Conservation (phyloP, 2,797 vertebrate genomes). For the Phoebastria nigripes region DNA sequence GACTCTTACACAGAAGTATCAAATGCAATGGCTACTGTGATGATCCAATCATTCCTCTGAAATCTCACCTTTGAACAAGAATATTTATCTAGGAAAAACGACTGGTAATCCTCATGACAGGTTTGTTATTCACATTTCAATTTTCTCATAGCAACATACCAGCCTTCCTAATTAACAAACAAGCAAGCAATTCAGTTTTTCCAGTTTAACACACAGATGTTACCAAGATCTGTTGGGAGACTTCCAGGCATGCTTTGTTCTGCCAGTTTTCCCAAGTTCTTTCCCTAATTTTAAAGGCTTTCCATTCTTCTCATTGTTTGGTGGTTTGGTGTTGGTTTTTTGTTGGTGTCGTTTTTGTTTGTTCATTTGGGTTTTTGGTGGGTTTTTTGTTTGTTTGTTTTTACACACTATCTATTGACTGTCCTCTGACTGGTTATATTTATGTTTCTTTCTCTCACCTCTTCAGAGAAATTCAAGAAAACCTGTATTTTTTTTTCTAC, state of each 20-base stretch:
- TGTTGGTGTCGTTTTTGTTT: neutral
- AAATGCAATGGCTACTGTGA: neutral
- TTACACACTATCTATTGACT: neutral
- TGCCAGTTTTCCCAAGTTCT: neutral
- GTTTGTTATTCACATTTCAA: conserved; percentile 2
- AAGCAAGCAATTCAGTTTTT: neutral
- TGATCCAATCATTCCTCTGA: neutral
- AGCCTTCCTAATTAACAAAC: conserved; percentile 22
- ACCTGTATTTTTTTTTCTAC: neutral
- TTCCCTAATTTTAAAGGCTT: neutral
- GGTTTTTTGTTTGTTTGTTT: neutral
- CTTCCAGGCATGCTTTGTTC: neutral
- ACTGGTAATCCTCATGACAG: neutral
- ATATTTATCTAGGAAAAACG: neutral
- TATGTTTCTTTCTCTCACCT: neutral
- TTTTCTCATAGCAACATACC: neutral
- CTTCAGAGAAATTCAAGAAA: neutral
- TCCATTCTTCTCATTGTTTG: neutral
- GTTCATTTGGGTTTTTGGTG: neutral
- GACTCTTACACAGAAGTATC: neutral
- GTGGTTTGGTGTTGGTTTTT: neutral
- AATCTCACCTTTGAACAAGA: neutral
- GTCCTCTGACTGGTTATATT: neutral
- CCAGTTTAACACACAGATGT: neutral
- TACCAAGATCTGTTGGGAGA: neutral